Evolutionary conservation across 53 echinoderm and acorn worm genomes (phyloP).

Genomic region (Arbacia lixula): DNA sequence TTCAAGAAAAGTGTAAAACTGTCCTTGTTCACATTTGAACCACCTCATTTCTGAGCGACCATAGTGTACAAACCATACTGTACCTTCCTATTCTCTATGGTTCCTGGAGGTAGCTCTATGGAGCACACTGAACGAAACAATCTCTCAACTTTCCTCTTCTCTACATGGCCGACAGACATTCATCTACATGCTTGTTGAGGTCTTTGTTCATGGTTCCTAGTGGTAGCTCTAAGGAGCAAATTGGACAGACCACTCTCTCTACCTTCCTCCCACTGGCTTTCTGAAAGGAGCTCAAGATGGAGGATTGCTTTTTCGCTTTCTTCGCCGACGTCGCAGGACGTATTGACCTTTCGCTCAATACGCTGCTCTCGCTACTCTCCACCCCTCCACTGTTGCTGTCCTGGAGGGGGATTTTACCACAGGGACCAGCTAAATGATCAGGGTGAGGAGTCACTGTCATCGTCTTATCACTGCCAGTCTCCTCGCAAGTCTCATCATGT

Average conservation of each 20-base stretch:
- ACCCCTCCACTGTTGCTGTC: slow-evolving; percentile 18
- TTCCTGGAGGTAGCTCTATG: too few species aligned
- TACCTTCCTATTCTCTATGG: too few species aligned
- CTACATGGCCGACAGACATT: slow-evolving; percentile 56
- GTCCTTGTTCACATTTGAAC: too few species aligned
- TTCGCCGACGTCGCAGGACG: neutral
- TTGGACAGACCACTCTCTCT: slow-evolving; percentile 70
- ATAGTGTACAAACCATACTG: too few species aligned
- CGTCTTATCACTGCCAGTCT: slow-evolving; percentile 1
- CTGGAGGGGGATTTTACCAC: neutral
- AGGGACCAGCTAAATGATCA: neutral
- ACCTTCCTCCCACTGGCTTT: slow-evolving; percentile 32
- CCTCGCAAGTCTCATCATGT: neutral
- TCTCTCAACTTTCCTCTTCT: too few species aligned
- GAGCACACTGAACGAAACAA: too few species aligned
- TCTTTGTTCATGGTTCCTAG: slow-evolving; percentile 66
- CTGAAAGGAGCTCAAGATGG: slow-evolving; percentile 23
- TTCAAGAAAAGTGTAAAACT: too few species aligned
- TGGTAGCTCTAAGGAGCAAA: slow-evolving; percentile 72
- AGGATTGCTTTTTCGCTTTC: slow-evolving; percentile 28
- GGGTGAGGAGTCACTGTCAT: neutral
- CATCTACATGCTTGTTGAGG: slow-evolving; percentile 84
- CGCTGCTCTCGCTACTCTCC: neutral
- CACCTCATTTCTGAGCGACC: too few species aligned
- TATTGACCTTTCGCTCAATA: too few species aligned